Evolutionary conservation across 2,888 invertebrate genomes (phyloP).

Genomic region (Drosophila colorata): DNA sequence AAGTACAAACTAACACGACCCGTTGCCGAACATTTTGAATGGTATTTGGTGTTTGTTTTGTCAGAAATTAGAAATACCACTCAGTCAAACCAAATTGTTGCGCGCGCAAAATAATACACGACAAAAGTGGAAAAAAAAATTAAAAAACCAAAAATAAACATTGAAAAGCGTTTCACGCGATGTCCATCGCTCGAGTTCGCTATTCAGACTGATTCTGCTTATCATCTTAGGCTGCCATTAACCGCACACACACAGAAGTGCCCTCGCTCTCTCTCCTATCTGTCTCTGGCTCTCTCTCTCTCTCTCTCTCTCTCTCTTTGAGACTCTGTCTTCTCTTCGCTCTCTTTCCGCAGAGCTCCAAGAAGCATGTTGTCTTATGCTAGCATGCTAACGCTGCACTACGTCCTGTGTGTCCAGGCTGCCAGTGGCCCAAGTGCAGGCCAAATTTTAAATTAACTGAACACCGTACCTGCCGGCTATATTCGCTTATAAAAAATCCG

Average conservation of each 20-base stretch:
- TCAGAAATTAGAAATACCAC: constrained; percentile 10
- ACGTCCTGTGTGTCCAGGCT: constrained; percentile 5
- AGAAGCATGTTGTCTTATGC: neutral
- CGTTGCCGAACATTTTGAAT: constrained; percentile 34
- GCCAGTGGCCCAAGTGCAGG: neutral
- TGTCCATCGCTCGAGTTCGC: constrained; percentile 62
- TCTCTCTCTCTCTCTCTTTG: too few relatives aligned
- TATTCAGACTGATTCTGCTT: constrained; percentile 55
- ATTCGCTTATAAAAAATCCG: too few relatives aligned
- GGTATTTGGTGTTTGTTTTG: constrained; percentile 13
- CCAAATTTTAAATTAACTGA: too few relatives aligned
- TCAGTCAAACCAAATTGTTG: constrained; percentile 21
- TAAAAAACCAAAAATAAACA: constrained; percentile 22
- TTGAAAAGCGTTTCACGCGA: constrained; percentile 53
- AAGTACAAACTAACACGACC: constrained; percentile 22
- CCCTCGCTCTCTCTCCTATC: too few relatives aligned
- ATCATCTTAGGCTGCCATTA: constrained; percentile 4
- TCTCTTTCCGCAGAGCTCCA: neutral
- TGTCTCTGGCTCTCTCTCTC: too few relatives aligned
- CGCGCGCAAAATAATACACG: constrained; percentile 53
- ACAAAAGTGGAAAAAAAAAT: constrained; percentile 26
- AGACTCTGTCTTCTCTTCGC: too few relatives aligned
- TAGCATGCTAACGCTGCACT: neutral
- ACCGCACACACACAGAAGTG: too few relatives aligned
- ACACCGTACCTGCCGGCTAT: too few relatives aligned